Evolutionary conservation across 2,113 vertebrate species (phyloP), one percentile per base, ranked within the genome.

Genomic region (Apodemus speciosus): DNA sequence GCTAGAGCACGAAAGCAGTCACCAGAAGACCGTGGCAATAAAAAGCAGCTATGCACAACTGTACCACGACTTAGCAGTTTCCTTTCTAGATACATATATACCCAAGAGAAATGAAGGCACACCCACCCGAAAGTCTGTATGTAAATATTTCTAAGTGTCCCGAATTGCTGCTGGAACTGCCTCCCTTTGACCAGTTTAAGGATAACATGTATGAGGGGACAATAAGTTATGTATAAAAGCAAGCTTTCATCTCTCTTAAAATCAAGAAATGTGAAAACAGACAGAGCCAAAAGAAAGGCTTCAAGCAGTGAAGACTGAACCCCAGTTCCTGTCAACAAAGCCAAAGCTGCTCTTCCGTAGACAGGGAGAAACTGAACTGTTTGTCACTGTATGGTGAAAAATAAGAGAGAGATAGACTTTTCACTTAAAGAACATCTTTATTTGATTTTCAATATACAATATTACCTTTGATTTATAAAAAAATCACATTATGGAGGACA

Each of bases 391-490:
- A 40, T 32, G 46, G 53, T 43, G 81, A 58, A 76, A 89, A 95
- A 91, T 94, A 10, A 9, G 30, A 51, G 18, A 51, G 16, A 79
- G 20, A 56, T 16, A 40, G 35, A 76, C 71, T 94, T 95, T 97
- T 98, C 98, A 97, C 97, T 97, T 98, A 98, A 98, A 98, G 98
- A 98, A 97, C 98, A 98, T 98, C 97, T 98, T 98, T 98, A 98
- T 98, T 98, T 98, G 96, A 98, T 95, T 93, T 97, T 97, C 97
- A 97, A 98, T 98, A 98, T 98, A 98, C 97, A 98, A 97, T 97
- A 98, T 98, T 97, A 97, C 96, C 96, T 98, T 98, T 96, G 95
- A 97, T 97, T 96, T 97, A 97, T 98, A 98, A 71, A 69, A 86
- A 98, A 98, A 98, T 97, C 98, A 98, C 96, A 97, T 97, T 97